A percentile compares a stretch with the other conserved stretches of the same genome.
Evolutionary conservation across 2,113 vertebrate genomes (phyloP).

Genomic region (Lagopus leucura): DNA sequence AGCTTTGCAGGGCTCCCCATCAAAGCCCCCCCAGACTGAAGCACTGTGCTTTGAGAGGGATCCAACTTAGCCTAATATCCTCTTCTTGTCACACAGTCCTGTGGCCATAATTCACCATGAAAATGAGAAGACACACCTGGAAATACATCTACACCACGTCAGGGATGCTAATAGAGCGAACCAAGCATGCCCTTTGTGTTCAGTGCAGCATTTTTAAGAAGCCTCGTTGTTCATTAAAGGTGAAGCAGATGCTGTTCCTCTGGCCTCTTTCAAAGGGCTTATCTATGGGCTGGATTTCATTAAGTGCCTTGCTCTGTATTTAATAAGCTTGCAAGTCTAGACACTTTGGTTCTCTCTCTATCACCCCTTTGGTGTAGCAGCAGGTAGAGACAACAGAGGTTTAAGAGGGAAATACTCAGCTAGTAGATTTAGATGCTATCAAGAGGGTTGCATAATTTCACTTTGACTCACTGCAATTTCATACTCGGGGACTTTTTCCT

Average conservation of each 20-base stretch:
- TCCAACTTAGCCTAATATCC: background rate
- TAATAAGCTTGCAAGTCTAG: slow-evolving; percentile 71
- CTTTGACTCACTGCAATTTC: slow-evolving; percentile 50
- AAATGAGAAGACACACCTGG: background rate
- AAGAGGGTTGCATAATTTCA: slow-evolving; percentile 21
- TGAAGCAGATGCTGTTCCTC: slow-evolving; percentile 59
- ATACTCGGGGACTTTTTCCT: slow-evolving; percentile 1
- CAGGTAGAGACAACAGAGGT: slow-evolving; percentile 60
- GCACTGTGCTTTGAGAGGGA: background rate
- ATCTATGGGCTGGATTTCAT: slow-evolving; percentile 66
- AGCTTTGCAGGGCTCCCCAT: background rate
- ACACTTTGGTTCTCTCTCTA: slow-evolving; percentile 55
- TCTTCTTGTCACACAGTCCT: background rate
- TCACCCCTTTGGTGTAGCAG: slow-evolving; percentile 44
- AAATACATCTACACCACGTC: background rate
- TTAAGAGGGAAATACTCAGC: slow-evolving; percentile 58
- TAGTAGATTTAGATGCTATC: slow-evolving; percentile 66
- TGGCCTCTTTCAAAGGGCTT: slow-evolving; percentile 58
- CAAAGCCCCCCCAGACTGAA: background rate
- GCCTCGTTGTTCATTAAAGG: slow-evolving; percentile 34
- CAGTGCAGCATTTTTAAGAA: slow-evolving; percentile 9
- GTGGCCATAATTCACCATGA: background rate
- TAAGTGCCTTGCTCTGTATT: slow-evolving; percentile 57
- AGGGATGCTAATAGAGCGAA: background rate
- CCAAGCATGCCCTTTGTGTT: background rate